A percentile compares a stretch with the other conserved stretches of the same genome.
phyloP scores from a whole-genome alignment of 2,888 invertebrate genomes.

The Oscheius sp. region DNA sequence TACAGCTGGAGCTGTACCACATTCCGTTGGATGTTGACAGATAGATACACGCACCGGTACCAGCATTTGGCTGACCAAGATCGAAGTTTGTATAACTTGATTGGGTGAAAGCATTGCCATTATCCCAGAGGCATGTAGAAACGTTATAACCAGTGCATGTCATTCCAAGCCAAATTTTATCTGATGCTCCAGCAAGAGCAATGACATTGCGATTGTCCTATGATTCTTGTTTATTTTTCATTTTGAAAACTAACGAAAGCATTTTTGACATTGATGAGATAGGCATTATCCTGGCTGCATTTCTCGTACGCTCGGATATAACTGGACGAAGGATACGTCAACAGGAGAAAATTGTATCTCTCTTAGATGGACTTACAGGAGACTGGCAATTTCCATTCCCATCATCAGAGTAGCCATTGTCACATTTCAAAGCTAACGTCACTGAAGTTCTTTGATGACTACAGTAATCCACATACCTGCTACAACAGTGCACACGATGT shows the following conservation, averaged over 20 bases:
- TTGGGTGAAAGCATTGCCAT: neutral
- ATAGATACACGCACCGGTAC: slow-evolving; percentile 2
- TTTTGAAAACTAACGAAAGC: neutral
- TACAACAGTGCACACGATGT: too few relatives aligned
- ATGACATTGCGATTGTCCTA: slow-evolving; percentile 1
- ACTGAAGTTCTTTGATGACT: neutral
- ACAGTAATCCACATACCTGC: too few relatives aligned
- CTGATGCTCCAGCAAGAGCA: neutral
- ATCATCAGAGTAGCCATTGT: neutral
- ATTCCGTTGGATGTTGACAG: neutral
- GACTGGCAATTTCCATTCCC: neutral
- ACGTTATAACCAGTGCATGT: neutral
- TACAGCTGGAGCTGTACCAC: slow-evolving; percentile 1
- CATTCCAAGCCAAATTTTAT: slow-evolving; percentile 4
- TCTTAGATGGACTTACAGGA: neutral
- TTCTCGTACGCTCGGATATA: neutral
- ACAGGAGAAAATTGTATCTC: too few relatives aligned
- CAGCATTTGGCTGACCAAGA: neutral
- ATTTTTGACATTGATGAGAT: neutral
- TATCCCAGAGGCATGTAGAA: slow-evolving; percentile 3
- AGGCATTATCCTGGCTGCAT: neutral
- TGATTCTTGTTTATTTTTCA: neutral
- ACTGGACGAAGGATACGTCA: neutral
- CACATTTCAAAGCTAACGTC: too few relatives aligned
- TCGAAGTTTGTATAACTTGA: neutral